Percentiles rank a stretch among this genome's conserved stretches.
phyloP scores from a whole-genome alignment of 2,113 vertebrate genomes.

The Tiliqua scincoides region DNA sequence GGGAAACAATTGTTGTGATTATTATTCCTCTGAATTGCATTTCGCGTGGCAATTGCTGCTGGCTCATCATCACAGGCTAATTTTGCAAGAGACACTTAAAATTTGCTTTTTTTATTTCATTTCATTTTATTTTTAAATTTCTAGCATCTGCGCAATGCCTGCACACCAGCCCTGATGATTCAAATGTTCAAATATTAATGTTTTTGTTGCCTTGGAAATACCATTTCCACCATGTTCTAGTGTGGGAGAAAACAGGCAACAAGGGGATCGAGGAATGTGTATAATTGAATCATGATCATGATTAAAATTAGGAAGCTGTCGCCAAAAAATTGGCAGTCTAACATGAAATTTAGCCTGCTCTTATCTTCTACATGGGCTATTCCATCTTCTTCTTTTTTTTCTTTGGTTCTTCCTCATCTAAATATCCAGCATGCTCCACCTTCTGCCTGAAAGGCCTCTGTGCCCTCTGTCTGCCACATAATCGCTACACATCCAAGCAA shows the following conservation, averaged over 20 bases:
- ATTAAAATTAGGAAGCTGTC: neutral
- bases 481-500: too few species aligned
- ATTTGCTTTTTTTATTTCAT: neutral
- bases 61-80: neutral
- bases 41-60: conserved; percentile 7
- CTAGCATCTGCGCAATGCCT: neutral
- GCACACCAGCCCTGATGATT: neutral
- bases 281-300: neutral
- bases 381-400: neutral
- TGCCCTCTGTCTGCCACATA: too few species aligned
- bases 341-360: neutral
- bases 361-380: too few species aligned
- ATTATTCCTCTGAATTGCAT: conserved; percentile 19
- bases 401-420: neutral
- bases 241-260: neutral
- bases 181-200: neutral
- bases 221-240: neutral
- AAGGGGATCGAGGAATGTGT: neutral
- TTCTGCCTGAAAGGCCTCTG: too few species aligned
- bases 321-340: neutral
- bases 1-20: neutral
- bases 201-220: conserved; percentile 5
- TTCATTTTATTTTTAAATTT: neutral
- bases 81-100: conserved; percentile 5
- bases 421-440: neutral